Conservation (phyloP, 2,888 invertebrate genomes). For the Troides helena region DNA sequence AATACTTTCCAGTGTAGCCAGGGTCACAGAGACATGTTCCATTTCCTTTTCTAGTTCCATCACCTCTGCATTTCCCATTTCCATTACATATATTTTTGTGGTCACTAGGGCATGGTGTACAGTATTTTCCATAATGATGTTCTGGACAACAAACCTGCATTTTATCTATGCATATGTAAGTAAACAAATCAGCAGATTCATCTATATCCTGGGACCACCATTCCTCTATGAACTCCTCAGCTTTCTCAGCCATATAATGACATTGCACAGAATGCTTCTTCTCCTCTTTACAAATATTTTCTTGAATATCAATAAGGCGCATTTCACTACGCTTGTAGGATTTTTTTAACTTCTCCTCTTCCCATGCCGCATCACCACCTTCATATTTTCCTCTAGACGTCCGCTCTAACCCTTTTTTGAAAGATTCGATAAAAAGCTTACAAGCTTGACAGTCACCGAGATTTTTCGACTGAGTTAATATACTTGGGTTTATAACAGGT, state of each 20-base stretch:
- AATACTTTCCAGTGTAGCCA: slow-evolving; percentile 89
- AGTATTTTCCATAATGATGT: slow-evolving; percentile 90
- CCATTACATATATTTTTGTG: slow-evolving; percentile 88
- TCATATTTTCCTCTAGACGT: slow-evolving; percentile 94
- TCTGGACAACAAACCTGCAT: slow-evolving; percentile 91
- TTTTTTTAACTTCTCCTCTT: slow-evolving; percentile 90
- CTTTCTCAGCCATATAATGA: slow-evolving; percentile 89
- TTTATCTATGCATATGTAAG: slow-evolving; percentile 89
- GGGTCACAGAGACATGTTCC: slow-evolving; percentile 92
- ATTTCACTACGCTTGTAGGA: slow-evolving; percentile 93
- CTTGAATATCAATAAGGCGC: slow-evolving; percentile 94
- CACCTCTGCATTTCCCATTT: slow-evolving; percentile 90
- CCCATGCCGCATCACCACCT: slow-evolving; percentile 97
- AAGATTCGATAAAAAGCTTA: slow-evolving; percentile 86
- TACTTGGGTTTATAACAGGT: slow-evolving; percentile 50
- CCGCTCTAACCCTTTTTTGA: slow-evolving; percentile 88
- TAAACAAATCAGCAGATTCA: slow-evolving; percentile 58
- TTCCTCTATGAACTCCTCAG: slow-evolving; percentile 89
- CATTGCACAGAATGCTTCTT: slow-evolving; percentile 88
- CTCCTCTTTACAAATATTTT: slow-evolving; percentile 89
- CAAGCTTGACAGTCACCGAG: slow-evolving; percentile 91
- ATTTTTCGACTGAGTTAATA: slow-evolving; percentile 62
- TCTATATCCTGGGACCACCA: slow-evolving; percentile 89
- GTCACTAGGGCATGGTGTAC: slow-evolving; percentile 88
- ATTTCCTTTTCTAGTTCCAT: slow-evolving; percentile 95